Percentiles rank a stretch among this genome's conserved stretches.
Conservation (phyloP, 2,888 invertebrate species). For the Philopedon plagiatum region DNA sequence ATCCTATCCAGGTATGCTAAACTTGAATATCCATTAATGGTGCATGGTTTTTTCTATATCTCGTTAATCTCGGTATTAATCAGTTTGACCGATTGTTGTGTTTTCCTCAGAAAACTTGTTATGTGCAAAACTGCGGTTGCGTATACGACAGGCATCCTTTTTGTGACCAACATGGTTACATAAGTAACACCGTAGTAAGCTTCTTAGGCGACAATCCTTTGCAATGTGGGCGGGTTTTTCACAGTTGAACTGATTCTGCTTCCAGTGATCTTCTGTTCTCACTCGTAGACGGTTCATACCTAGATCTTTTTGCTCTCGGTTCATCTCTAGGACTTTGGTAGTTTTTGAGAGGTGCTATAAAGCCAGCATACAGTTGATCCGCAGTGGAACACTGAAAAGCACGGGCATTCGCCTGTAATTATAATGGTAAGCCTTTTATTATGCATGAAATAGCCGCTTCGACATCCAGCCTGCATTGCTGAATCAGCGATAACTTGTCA, state of each 20-base stretch:
- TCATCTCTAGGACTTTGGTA: conserved; percentile 7
- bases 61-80: neutral
- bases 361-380: conserved; percentile 31
- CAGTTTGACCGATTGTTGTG: too few relatives aligned
- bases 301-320: neutral
- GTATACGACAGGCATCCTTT: too few relatives aligned
- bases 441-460: conserved; percentile 50
- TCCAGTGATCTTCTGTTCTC: too few relatives aligned
- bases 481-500: conserved; percentile 53
- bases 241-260: too few relatives aligned
- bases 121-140: too few relatives aligned
- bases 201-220: too few relatives aligned
- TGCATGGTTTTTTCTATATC: neutral
- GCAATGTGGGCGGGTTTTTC: too few relatives aligned
- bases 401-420: conserved; percentile 51
- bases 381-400: conserved; percentile 34
- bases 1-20: conserved; percentile 1
- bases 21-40: neutral
- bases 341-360: conserved; percentile 31
- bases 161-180: too few relatives aligned
- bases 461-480: conserved; percentile 50
- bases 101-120: too few relatives aligned
- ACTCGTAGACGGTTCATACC: too few relatives aligned
- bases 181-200: too few relatives aligned
- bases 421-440: conserved; percentile 49